Base-by-base conservation (phyloP, 1,140 invertebrate genomes). In the Drosophila lacteicornis region DNA sequence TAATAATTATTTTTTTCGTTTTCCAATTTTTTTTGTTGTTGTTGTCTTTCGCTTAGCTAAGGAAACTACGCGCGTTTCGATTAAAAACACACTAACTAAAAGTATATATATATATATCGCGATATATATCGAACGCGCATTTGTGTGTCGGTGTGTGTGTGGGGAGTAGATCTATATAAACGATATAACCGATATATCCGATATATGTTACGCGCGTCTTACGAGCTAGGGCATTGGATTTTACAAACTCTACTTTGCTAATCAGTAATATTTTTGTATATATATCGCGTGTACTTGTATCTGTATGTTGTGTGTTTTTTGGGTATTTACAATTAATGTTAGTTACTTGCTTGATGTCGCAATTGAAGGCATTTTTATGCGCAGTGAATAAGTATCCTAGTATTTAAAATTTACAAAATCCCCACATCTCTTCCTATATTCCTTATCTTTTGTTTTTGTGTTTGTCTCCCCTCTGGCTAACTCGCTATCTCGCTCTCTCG, bases 341-440 rank as follows among this genome's bases (percentile, higher is more conserved):
- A 74, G 59, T 78, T 78, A 65, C 51, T 87, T 62, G 65, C 57
- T 47, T 82, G 71, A 71, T 83, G 58, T 80, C 77, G 80, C 84
- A 79, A 84, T 80, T 66, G 65, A 90, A 88, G 85, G 84, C 85
- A 90, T 85, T 85, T 88, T 77, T 83, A 87, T 86, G 83, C 83
- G 83, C 80, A 79, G 69, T 83, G 55, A 75, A 66, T 79, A 61
- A 69, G 47, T 75, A 75, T 75, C 33, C 36, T 75, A 75, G 19
- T 75, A 66, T 65, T 53, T 66, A 77, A 69, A 77, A 77, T 77
- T 62, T 75, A 75, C 71, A 75, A 75, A 75, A 75, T 63, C 30
- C 17, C 11, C 46, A 53, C n/a, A 7, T 33, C 12, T 13, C 27
- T 30, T 30, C 27, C 6, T 30, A 4, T 3, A n/a, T 25, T 47